phyloP scores from a whole-genome alignment of 2,113 vertebrate species.

The Ciconia boyciana region DNA sequence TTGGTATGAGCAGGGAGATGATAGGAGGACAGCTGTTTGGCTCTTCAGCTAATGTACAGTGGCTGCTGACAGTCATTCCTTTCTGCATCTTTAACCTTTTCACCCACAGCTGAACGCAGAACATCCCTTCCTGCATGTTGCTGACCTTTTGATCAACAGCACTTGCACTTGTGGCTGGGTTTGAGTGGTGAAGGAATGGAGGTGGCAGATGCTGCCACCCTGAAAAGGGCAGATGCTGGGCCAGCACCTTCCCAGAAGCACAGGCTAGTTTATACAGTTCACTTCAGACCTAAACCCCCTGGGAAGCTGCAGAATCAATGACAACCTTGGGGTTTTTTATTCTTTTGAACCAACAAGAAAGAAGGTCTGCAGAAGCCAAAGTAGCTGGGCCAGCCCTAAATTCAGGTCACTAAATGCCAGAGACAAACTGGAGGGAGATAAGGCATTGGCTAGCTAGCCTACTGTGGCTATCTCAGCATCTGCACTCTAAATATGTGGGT shows the following conservation, averaged over 20 bases:
- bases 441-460: background rate
- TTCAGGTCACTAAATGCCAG: background rate
- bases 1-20: background rate
- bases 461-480: background rate
- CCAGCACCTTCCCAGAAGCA: background rate
- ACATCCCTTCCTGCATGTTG: background rate
- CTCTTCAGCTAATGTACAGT: slow-evolving; percentile 19
- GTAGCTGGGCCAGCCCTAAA: background rate
- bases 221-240: background rate
- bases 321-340: background rate
- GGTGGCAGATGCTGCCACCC: background rate
- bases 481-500: background rate
- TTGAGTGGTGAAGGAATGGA: slow-evolving; percentile 25
- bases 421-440: background rate
- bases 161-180: background rate
- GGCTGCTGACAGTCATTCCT: slow-evolving; percentile 40
- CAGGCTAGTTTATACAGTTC: background rate
- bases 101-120: background rate
- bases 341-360: background rate
- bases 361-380: background rate
- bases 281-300: background rate
- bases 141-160: slow-evolving; percentile 18
- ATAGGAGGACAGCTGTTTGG: slow-evolving; percentile 19
- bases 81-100: slow-evolving; percentile 54
- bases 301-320: background rate